Evolutionary conservation across 2,797 vertebrate genomes (phyloP).

Genomic region (Anabacerthia variegaticeps): DNA sequence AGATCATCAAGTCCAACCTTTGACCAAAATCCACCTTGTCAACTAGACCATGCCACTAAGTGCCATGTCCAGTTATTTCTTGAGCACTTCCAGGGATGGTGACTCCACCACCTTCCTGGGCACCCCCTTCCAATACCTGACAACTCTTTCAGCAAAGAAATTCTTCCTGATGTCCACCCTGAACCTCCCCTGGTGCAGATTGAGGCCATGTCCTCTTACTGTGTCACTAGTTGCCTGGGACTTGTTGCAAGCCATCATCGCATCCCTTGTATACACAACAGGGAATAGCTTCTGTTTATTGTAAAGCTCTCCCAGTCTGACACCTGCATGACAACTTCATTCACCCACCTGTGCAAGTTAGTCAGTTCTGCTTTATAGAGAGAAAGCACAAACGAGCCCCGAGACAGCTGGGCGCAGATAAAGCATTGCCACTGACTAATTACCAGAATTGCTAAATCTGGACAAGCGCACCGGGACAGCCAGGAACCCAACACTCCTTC

Average conservation of each 20-base stretch:
- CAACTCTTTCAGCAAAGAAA: neutral
- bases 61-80: fast-evolving
- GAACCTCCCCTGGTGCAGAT: neutral
- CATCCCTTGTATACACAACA: fast-evolving
- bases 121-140: neutral
- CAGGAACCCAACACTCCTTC: fast-evolving
- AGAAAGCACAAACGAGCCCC: fast-evolving
- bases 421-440: neutral
- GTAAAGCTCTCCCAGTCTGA: neutral
- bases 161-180: neutral
- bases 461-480: fast-evolving
- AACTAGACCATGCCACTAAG: neutral
- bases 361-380: neutral
- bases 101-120: neutral
- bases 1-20: neutral
- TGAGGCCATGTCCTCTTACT: neutral
- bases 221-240: neutral
- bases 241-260: fast-evolving
- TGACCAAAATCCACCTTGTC: neutral
- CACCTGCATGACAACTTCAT: neutral
- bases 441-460: neutral
- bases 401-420: neutral
- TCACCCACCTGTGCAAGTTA: neutral
- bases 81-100: neutral
- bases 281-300: neutral